A percentile compares a stretch with the other conserved stretches of the same genome.
phyloP scores from a whole-genome alignment of 2,113 vertebrate species.

The Microtus richardsoni region DNA sequence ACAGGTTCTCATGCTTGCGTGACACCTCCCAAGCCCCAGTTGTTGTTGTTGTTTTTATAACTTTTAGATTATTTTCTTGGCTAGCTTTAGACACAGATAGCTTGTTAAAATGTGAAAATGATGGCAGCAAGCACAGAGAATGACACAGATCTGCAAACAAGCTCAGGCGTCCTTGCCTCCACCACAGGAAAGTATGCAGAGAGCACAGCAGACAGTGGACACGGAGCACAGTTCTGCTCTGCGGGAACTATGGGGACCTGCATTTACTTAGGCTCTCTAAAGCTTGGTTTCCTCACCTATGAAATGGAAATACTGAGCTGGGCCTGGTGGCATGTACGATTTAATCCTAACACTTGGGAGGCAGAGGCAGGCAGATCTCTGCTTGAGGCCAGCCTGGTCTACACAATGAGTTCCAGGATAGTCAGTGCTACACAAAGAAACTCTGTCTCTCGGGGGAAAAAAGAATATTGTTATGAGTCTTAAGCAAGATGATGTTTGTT shows the following conservation, averaged over 20 bases:
- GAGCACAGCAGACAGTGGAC: background rate
- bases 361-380: background rate
- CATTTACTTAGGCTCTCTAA: conserved; percentile 17
- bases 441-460: background rate
- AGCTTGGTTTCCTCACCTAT: background rate
- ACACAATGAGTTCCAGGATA: background rate
- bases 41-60: background rate
- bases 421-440: background rate
- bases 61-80: conserved; percentile 1
- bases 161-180: background rate
- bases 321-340: background rate
- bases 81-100: conserved; percentile 23
- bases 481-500: conserved; percentile 1
- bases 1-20: background rate
- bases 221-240: background rate
- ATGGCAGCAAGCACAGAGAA: background rate
- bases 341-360: background rate
- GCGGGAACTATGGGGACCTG: background rate
- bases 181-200: background rate
- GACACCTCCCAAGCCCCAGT: background rate
- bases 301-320: background rate
- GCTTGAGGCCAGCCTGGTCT: background rate
- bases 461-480: background rate
- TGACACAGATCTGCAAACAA: background rate
- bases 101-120: conserved; percentile 34